Conservation (phyloP, 2,113 vertebrate species). For the Hydrolagus affinis region DNA sequence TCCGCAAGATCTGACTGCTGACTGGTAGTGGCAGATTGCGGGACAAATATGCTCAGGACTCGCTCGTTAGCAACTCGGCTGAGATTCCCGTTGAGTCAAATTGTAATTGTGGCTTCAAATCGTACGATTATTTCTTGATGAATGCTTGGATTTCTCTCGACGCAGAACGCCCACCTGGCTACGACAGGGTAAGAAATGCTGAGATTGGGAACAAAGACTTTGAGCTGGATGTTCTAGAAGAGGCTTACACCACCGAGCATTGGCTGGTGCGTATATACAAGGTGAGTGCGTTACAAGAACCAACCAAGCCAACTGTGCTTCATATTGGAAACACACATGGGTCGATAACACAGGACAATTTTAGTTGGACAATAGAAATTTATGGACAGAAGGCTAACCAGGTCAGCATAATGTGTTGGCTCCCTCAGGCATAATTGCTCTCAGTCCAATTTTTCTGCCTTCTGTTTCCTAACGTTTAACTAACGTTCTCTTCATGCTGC, state of each 20-base stretch:
- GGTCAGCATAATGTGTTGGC: too few species aligned
- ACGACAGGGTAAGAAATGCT: slow-evolving; percentile 89
- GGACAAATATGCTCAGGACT: too few species aligned
- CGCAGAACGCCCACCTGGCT: slow-evolving; percentile 90
- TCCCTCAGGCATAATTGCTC: too few species aligned
- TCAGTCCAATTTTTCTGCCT: too few species aligned
- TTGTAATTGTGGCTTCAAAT: too few species aligned
- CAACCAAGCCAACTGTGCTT: not conserved
- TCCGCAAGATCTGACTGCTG: too few species aligned
- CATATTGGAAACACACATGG: not conserved
- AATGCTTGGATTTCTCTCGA: not conserved
- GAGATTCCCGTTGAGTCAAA: not conserved
- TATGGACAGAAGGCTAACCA: too few species aligned
- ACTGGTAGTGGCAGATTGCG: too few species aligned
- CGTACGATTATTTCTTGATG: too few species aligned
- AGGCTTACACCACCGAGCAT: slow-evolving; percentile 96
- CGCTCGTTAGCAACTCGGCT: not conserved
- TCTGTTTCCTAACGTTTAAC: too few species aligned
- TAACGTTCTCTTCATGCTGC: too few species aligned
- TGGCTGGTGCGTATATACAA: slow-evolving; percentile 99
- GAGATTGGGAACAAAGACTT: slow-evolving; percentile 99
- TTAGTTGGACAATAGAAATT: too few species aligned
- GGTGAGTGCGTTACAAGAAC: slow-evolving; percentile 47
- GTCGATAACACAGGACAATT: not conserved
- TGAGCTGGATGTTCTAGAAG: slow-evolving; percentile 91